phyloP scores from a whole-genome alignment of 2,888 invertebrate species.

The Melolontha melolontha region DNA sequence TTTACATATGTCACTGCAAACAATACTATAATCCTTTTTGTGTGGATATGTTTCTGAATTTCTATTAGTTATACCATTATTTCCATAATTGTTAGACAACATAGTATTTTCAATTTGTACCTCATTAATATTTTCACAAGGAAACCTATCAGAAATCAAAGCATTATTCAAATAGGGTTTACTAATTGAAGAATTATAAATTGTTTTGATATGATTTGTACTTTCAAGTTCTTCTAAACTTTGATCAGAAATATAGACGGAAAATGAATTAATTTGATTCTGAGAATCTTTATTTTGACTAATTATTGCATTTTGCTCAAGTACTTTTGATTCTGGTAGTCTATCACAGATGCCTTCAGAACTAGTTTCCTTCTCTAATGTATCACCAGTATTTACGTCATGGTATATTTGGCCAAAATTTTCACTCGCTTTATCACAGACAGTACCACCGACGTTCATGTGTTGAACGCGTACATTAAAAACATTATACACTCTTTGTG shows the following conservation, averaged over 20 bases:
- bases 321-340: slow-evolving; percentile 29
- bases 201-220: slow-evolving; percentile 27
- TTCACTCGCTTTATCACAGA: slow-evolving; percentile 30
- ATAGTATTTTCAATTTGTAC: neutral
- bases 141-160: neutral
- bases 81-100: neutral
- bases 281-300: neutral
- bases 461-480: slow-evolving; percentile 62
- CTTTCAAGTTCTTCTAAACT: slow-evolving; percentile 11
- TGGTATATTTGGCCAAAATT: slow-evolving; percentile 7
- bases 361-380: slow-evolving; percentile 6
- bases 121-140: neutral
- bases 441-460: slow-evolving; percentile 48
- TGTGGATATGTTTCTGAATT: slow-evolving; percentile 26
- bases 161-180: neutral
- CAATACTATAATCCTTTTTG: slow-evolving; percentile 3
- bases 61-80: neutral
- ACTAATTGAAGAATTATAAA: neutral
- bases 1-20: neutral
- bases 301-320: slow-evolving; percentile 18
- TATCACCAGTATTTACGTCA: slow-evolving; percentile 1
- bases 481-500: slow-evolving; percentile 62
- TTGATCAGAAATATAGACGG: slow-evolving; percentile 13
- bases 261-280: slow-evolving; percentile 26
- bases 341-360: slow-evolving; percentile 35